Conservation (phyloP, 2,797 vertebrate species). For the Phylloscopus collybita region DNA sequence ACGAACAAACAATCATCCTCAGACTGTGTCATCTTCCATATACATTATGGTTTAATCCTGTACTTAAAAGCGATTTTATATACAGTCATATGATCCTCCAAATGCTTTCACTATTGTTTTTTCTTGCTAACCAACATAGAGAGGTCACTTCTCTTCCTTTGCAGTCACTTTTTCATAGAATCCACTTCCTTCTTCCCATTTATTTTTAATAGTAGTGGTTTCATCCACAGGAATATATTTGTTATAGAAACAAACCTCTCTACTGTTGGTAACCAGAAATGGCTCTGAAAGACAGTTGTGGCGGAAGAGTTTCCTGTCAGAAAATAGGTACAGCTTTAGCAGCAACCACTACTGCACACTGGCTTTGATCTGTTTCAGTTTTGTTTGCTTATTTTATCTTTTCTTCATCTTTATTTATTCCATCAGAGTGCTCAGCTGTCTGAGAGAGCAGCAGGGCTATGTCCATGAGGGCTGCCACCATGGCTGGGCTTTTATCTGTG, state of each 20-base stretch:
- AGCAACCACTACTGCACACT: background rate
- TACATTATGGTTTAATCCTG: background rate
- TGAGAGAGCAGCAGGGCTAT: background rate
- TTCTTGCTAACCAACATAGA: background rate
- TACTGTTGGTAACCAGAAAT: constrained; percentile 1
- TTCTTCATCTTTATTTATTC: constrained; percentile 17
- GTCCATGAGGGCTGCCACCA: background rate
- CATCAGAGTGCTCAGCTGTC: background rate
- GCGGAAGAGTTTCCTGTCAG: constrained; percentile 41
- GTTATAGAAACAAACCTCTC: constrained; percentile 27
- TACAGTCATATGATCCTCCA: background rate
- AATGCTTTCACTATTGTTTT: background rate
- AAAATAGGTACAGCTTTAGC: constrained; percentile 16
- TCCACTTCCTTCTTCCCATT: constrained; percentile 22
- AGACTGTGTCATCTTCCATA: background rate
- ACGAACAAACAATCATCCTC: constrained; percentile 5
- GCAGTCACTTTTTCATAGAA: background rate
- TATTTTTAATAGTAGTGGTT: constrained; percentile 26
- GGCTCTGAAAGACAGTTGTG: background rate
- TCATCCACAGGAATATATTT: background rate
- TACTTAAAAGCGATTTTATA: constrained; percentile 28
- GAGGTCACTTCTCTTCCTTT: constrained; percentile 36
- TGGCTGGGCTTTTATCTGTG: background rate
- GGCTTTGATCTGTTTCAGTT: constrained; percentile 17
- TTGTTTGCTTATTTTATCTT: constrained; percentile 7